These are phyloP conservation scores for Edolisoma coerulescens DNA, from an alignment of 2,113 vertebrate genomes.

Conservation along the genomic window DNA sequence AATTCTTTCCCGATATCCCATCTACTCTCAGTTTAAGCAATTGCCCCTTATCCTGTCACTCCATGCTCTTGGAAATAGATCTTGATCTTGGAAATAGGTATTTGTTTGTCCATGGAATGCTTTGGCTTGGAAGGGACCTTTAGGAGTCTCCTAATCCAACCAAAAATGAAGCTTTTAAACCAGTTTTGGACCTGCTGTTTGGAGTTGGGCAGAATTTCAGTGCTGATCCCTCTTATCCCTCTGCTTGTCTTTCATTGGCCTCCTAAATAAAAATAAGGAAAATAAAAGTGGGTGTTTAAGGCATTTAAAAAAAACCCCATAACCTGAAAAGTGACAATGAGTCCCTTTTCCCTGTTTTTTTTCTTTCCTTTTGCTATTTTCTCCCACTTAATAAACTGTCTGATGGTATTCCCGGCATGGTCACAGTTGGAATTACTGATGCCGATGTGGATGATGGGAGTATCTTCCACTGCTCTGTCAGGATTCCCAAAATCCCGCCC, in stretches of 20 bases:
- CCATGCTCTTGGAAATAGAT: neutral
- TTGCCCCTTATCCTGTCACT: neutral
- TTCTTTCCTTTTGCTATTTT: neutral
- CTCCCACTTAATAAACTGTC: neutral
- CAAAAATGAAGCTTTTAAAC: neutral
- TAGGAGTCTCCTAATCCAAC: neutral
- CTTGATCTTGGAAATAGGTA: neutral
- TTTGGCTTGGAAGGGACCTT: neutral
- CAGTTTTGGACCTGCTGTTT: neutral
- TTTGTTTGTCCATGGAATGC: neutral
- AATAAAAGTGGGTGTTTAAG: neutral
- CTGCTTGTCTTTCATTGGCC: neutral
- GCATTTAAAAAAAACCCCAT: accelerated
- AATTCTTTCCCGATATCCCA: neutral
- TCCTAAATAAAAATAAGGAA: neutral
- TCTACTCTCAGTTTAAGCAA: neutral
- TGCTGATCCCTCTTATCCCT: neutral
- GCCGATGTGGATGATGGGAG: accelerated
- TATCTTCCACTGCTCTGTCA: neutral
- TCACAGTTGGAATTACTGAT: neutral
- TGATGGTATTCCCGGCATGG: neutral
- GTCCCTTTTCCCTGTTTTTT: neutral
- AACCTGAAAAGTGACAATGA: neutral
- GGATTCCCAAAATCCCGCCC: neutral
- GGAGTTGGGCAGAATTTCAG: neutral